Evolutionary conservation across 2,797 vertebrate species (phyloP).

Genomic region (Phataginus tricuspis): DNA sequence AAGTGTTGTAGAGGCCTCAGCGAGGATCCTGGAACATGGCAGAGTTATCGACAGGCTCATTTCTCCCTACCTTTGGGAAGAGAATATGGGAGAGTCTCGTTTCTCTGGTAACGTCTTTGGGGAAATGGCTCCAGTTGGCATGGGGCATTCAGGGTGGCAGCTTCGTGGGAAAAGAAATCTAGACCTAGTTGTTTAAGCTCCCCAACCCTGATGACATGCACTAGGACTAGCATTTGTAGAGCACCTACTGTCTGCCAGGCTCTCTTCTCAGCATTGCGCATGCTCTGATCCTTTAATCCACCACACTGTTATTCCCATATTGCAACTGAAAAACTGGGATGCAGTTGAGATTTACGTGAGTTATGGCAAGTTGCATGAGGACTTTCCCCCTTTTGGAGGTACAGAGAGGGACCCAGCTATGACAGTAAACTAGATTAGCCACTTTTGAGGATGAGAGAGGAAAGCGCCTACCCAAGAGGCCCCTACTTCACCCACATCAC

Average conservation of each 20-base stretch:
- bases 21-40: background rate
- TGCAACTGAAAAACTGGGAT: background rate
- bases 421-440: background rate
- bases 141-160: background rate
- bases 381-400: background rate
- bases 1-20: background rate
- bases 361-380: background rate
- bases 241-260: background rate
- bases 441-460: background rate
- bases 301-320: accelerated
- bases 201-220: background rate
- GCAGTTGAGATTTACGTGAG: background rate
- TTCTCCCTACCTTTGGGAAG: background rate
- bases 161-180: background rate
- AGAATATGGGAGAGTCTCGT: background rate
- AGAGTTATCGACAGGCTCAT: background rate
- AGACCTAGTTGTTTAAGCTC: background rate
- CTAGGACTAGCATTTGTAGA: background rate
- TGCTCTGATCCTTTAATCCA: background rate
- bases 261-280: background rate
- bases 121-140: background rate
- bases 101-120: background rate
- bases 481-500: too few species aligned
- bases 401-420: background rate
- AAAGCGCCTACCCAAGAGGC: background rate